Base-by-base conservation (phyloP, 1,140 invertebrate genomes). In the Ceratosolen solmsi region DNA sequence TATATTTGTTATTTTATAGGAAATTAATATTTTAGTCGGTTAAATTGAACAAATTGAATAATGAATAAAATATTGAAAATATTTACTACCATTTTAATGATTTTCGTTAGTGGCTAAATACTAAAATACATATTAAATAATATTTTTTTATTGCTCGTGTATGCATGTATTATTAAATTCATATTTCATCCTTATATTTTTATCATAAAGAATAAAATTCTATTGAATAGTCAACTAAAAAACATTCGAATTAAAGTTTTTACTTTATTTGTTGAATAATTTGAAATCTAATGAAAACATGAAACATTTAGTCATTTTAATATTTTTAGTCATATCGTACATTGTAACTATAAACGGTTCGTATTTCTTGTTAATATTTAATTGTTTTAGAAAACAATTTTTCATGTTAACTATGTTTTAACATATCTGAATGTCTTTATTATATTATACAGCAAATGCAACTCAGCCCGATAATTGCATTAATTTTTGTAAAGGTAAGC, bases 121-220 rank as follows among this genome's bases (percentile, higher is more conserved):
- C 30, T 63, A 63, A 63, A 63, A 63, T 63, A 63, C 2, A 63
- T 58, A 58, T 33, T 63, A 20, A 63, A 63, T 3, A 65, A 65
- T 65, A 65, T 65, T 65, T 65, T 65, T 36, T 22, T 36, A 11
- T 65, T 36, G 25, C 17, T 46, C 41, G 13, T 60, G 17, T 65
- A 5, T 36, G 4, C 17, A 22, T 36, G 33, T 15, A 2, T 63
- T 58, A 25, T 17, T 58, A 17, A 4, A n/a, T 27, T 33, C 25
- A 30, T 63, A 13, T 63, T 58, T 33, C 11, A 36, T 65, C 36
- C 36, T 20, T 9, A 65, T 65, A 38, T 65, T 65, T 65, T 27
- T n/a, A 65, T 30, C 33, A 36, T 65, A 65, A 65, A 65, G 15
- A 20, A 65, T 65, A 36, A 30, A 36, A 22, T 36, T 65, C 17